Base-by-base conservation (phyloP, 37 sponge, comb jelly and placozoan genomes). In the Oopsacas minuta region DNA sequence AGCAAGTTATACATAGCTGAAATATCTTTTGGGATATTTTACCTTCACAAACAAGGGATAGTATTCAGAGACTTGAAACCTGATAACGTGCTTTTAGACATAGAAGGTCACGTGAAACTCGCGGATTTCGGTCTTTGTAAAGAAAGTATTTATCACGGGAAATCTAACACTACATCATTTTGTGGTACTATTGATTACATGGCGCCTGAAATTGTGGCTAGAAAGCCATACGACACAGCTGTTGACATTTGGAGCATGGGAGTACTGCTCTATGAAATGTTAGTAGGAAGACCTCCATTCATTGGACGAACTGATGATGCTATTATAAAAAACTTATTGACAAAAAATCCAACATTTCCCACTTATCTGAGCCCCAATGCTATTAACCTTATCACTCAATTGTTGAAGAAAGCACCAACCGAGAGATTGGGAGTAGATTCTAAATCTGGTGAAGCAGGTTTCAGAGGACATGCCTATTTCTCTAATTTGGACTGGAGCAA, bases 101-200 rank as follows among this genome's bases (percentile, higher is more conserved):
- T 86, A 0, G 96, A 99, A 28, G 99, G 99, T 22, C 99, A 99
- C 87, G 96, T 99, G 10, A 93, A 95, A 69, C 89, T 99, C 15
- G 94, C 99, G 32, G 99, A 99, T 86, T 99, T 99, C 90, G 99
- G 99, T 23, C 95, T 99, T 94, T 99, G 99, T 83, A 99, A 95
- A 81, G 99, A 99, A 87, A 89, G 93, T 42, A 89, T 99, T 36
- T 37, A 81, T 36, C 94, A 92, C 52, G 92, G 90, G 7, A 81
- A 87, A 25, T 61, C 75, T 61, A 83, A 89, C 84, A 95, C 99
- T 23, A 86, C 92, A 0, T 95, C 99, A 1, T 99, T 99, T 86
- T 99, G 99, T 91, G 99, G 99, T 0, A 99, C 99, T 20, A 96
- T 96, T 22, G 99, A 99, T 84, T 99, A 99, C 85, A 99, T 99